phyloP scores from a whole-genome alignment of 2,113 vertebrate species.

The Megaceryle torquata region DNA sequence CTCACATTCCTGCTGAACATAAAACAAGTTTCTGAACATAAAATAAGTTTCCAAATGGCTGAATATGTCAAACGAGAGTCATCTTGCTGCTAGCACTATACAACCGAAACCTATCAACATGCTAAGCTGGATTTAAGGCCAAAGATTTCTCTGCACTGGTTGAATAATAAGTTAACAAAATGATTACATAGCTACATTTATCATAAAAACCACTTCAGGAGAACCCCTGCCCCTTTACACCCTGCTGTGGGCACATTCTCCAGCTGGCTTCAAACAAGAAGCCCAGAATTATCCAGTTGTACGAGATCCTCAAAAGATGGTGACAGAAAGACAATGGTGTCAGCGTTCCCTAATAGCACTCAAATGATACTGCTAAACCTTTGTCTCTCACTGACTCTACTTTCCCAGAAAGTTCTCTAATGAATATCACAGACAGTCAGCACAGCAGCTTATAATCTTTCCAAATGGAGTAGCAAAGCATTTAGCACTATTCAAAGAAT shows the following conservation, averaged over 20 bases:
- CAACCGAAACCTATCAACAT: slow-evolving; percentile 7
- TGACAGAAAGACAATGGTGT: neutral
- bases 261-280: neutral
- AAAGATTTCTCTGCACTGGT: neutral
- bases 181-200: neutral
- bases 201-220: neutral
- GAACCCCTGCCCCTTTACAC: neutral
- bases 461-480: neutral
- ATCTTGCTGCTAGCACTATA: neutral
- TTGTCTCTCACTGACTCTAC: neutral
- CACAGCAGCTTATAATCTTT: neutral
- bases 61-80: slow-evolving; percentile 52
- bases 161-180: slow-evolving; percentile 43
- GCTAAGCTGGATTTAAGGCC: slow-evolving; percentile 59
- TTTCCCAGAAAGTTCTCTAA: neutral
- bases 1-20: neutral
- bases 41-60: slow-evolving; percentile 64
- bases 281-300: neutral
- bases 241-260: neutral
- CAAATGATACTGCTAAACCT: neutral
- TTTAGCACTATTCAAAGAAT: neutral
- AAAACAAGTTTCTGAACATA: slow-evolving; percentile 32
- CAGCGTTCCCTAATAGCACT: neutral
- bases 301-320: neutral
- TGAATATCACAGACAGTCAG: neutral